Percentiles rank a stretch among this genome's conserved stretches.
These are phyloP conservation scores for Erethizon dorsatum DNA, from an alignment of 2,797 vertebrate genomes.

Conservation along the genomic window DNA sequence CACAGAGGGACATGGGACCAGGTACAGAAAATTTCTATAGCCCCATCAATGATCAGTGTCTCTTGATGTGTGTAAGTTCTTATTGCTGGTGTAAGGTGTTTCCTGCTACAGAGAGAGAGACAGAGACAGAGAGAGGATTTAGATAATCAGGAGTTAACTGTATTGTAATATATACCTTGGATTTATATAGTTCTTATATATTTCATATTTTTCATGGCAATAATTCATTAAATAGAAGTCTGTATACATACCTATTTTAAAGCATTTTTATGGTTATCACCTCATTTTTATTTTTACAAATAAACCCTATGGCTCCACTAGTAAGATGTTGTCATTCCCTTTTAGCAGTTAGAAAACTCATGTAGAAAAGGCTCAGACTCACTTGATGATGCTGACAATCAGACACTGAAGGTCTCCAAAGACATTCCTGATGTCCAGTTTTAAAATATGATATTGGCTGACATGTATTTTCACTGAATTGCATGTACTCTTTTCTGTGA, in stretches of 20 bases:
- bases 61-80: conserved; percentile 54
- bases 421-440: neutral
- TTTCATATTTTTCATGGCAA: neutral
- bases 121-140: neutral
- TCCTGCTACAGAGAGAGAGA: neutral
- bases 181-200: neutral
- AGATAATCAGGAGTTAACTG: neutral
- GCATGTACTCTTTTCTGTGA: neutral
- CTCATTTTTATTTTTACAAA: conserved; percentile 43
- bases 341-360: neutral
- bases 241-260: neutral
- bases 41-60: neutral
- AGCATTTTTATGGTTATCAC: neutral
- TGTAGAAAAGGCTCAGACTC: neutral
- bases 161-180: neutral
- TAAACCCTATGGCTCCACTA: neutral
- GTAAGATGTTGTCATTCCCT: neutral
- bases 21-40: neutral
- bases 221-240: neutral
- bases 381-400: neutral
- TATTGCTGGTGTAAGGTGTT: neutral
- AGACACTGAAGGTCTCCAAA: neutral
- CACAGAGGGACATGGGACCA: conserved; percentile 2
- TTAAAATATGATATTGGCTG: neutral
- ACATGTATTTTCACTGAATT: neutral